Conservation (phyloP, 2,888 invertebrate species). For the Ochropleura leucogaster region DNA sequence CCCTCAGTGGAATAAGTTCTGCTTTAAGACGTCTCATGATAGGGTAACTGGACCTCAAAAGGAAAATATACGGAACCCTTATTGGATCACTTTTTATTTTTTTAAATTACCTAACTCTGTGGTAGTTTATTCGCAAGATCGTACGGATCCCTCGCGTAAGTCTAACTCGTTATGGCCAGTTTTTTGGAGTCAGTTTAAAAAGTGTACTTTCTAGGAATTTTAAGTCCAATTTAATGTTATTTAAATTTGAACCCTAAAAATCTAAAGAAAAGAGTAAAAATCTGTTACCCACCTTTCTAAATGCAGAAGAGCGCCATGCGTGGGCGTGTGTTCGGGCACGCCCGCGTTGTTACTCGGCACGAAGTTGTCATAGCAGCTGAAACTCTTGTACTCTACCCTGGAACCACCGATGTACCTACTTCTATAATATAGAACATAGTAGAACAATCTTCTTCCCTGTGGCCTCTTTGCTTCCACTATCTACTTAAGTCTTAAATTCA, state of each 20-base stretch:
- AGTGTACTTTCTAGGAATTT: too few relatives aligned
- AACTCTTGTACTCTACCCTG: conserved; percentile 95
- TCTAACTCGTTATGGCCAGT: too few relatives aligned
- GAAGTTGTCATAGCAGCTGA: conserved; percentile 97
- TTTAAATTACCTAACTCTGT: too few relatives aligned
- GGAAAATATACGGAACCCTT: too few relatives aligned
- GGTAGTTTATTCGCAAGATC: too few relatives aligned
- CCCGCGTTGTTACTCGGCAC: conserved; percentile 95
- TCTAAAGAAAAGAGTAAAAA: neutral
- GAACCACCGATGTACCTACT: conserved; percentile 58
- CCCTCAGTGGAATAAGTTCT: too few relatives aligned
- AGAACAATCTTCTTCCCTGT: conserved; percentile 15
- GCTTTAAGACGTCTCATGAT: too few relatives aligned
- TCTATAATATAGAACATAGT: conserved; percentile 49
- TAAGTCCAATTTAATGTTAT: too few relatives aligned
- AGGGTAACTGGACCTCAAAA: too few relatives aligned
- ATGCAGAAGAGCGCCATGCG: conserved; percentile 93
- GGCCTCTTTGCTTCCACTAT: neutral
- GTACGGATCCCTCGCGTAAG: too few relatives aligned
- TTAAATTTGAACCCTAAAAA: neutral
- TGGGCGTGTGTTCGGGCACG: conserved; percentile 94
- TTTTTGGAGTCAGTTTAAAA: too few relatives aligned
- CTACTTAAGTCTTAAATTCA: neutral
- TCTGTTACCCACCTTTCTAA: conserved; percentile 90
- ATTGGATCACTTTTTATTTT: too few relatives aligned